Percentiles rank a stretch among this genome's conserved stretches.
phyloP scores from a whole-genome alignment of 1,140 invertebrate species.

The Magallana ariakensis region DNA sequence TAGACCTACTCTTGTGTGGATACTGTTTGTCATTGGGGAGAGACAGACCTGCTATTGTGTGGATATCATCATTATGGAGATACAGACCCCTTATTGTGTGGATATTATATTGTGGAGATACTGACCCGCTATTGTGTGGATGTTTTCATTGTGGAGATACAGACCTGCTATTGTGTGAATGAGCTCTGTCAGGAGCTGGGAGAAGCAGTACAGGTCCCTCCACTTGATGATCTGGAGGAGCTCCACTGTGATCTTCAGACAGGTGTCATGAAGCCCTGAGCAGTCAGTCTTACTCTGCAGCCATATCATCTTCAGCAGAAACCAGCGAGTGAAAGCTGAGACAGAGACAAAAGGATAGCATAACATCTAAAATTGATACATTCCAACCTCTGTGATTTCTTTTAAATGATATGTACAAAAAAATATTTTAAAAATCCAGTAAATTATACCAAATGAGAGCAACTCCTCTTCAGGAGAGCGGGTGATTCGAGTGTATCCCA shows the following conservation, averaged over 20 bases:
- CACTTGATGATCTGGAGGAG: conserved; percentile 55
- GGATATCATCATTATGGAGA: too few species aligned
- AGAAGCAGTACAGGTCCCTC: conserved; percentile 54
- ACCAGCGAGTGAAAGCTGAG: conserved; percentile 57
- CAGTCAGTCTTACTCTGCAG: conserved; percentile 57
- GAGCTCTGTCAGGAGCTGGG: conserved; percentile 37
- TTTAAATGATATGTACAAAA: conserved; percentile 23
- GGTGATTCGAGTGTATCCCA: conserved; percentile 22
- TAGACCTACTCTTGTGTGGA: too few species aligned
- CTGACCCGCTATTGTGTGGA: too few species aligned
- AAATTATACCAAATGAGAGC: conserved; percentile 55
- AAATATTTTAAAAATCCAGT: background rate
- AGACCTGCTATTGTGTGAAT: conserved; percentile 49
- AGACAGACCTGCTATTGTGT: too few species aligned
- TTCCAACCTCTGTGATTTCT: background rate
- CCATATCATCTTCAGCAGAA: conserved; percentile 50
- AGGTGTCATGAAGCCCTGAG: conserved; percentile 50
- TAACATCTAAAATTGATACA: too few species aligned
- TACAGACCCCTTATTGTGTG: too few species aligned
- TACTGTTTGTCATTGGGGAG: too few species aligned
- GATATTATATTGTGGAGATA: too few species aligned
- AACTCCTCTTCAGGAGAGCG: conserved; percentile 50
- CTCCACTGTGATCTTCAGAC: conserved; percentile 50
- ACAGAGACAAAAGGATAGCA: background rate
- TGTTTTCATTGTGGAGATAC: background rate